Conservation (phyloP, 2,888 invertebrate genomes). For the Cataglyphis livida region DNA sequence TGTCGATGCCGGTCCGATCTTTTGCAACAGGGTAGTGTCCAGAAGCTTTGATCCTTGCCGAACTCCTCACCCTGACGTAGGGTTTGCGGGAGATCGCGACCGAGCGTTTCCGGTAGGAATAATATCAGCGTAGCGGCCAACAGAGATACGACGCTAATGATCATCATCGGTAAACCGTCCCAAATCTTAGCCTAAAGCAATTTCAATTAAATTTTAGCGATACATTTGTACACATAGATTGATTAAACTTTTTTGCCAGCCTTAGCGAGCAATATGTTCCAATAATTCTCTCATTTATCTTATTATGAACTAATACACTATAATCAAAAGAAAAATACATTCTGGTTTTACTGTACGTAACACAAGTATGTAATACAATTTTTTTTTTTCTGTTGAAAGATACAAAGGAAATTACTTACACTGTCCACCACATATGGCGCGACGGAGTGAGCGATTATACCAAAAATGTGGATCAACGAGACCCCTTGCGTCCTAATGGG, state of each 20-base stretch:
- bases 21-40: slow-evolving; percentile 89
- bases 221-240: not conserved
- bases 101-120: slow-evolving; percentile 94
- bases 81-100: slow-evolving; percentile 94
- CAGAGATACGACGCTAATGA: slow-evolving; percentile 91
- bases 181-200: slow-evolving; percentile 78
- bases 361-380: not conserved
- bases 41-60: slow-evolving; percentile 92
- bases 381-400: not conserved
- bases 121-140: slow-evolving; percentile 91
- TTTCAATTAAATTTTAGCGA: not conserved
- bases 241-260: not conserved
- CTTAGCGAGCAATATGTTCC: not conserved
- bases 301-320: not conserved
- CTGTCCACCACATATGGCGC: slow-evolving; percentile 94
- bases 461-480: slow-evolving; percentile 94
- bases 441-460: slow-evolving; percentile 93
- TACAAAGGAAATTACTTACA: slow-evolving; percentile 86
- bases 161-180: slow-evolving; percentile 89
- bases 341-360: not conserved
- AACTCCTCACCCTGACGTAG: slow-evolving; percentile 94
- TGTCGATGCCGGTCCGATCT: slow-evolving; percentile 64
- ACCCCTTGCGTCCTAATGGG: slow-evolving; percentile 95
- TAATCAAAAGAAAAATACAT: not conserved
- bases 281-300: not conserved